phyloP scores from a whole-genome alignment of 2,888 invertebrate species.

The Megaustenia siamemsis region DNA sequence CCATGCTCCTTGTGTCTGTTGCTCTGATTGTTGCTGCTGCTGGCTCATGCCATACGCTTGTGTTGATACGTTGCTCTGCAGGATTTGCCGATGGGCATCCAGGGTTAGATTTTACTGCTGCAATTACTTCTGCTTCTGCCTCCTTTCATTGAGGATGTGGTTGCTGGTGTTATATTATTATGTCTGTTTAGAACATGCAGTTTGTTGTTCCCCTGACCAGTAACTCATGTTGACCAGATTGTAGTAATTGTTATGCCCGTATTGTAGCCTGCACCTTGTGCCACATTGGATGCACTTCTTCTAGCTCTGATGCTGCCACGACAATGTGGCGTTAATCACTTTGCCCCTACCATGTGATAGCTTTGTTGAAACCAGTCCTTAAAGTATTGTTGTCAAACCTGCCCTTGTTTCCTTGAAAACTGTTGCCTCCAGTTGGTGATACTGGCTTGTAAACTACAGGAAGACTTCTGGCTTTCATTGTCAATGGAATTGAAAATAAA shows the following conservation, averaged over 20 bases:
- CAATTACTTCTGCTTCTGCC: too few relatives aligned
- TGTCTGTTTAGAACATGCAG: too few relatives aligned
- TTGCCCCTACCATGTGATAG: constrained; percentile 39
- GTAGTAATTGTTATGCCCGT: neutral
- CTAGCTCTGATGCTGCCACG: constrained; percentile 29
- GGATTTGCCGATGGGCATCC: too few relatives aligned
- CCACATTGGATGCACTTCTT: constrained; percentile 1
- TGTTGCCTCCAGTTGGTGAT: neutral
- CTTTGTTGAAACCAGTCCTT: constrained; percentile 38
- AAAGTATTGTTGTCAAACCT: constrained; percentile 37
- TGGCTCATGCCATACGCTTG: too few relatives aligned
- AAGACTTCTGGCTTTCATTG: constrained; percentile 37
- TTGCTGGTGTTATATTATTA: too few relatives aligned
- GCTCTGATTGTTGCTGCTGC: too few relatives aligned
- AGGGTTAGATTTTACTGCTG: too few relatives aligned
- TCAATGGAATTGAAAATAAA: constrained; percentile 24
- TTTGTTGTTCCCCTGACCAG: too few relatives aligned
- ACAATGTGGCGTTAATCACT: constrained; percentile 23
- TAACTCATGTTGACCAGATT: constrained; percentile 24
- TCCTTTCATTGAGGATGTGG: too few relatives aligned
- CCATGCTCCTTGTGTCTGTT: too few relatives aligned
- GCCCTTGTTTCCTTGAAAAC: neutral
- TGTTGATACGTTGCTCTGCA: too few relatives aligned
- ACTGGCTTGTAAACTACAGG: constrained; percentile 17
- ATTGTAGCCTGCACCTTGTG: constrained; percentile 33